Evolutionary conservation across 2,797 vertebrate genomes (phyloP), one percentile per base, ranked within the genome.

Genomic region (Microctenopoma steveboyesi): DNA sequence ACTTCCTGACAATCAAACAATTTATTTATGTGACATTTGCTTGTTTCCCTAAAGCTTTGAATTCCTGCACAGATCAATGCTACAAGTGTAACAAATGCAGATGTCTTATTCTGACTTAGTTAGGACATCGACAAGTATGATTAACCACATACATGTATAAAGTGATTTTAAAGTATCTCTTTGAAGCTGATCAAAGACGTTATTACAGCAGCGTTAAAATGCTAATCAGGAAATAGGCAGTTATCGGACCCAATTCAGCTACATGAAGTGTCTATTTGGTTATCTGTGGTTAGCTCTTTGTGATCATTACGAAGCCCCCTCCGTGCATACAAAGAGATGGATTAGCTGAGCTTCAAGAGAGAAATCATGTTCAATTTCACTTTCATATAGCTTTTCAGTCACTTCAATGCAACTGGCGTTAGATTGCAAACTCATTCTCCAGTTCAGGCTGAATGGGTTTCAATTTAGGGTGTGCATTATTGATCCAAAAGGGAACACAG

Each of bases 361-460:
- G 27, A 71, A 83, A 25, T 65, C 43, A 16, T 86, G 86, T 88
- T 87, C 82, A 79, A 68, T 91, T 91, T 91, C 78, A 77, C 75
- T 85, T 84, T 78, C 55, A 67, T 84, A 68, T 39, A 64, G 63
- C 68, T 76, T 82, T 79, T 78, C 47, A 81, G 75, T 61, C 64
- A 43, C 49, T 64, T 53, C 35, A 59, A 84, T 70, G 76, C 70
- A 79, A 67, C 79, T 85, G 84, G 86, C 80, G 74, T 87, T 80
- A 88, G 73, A 90, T 89, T 89, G 82, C 76, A 87, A 85, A 89
- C 65, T 83, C 82, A 78, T 88, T 89, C 76, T 83, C 64, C 79
- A 85, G 91, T 91, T 93, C 79, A 88, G 86, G 79, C 76, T 81
- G 87, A 88, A 67, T 83, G 86, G 76, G 64, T 92, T 92, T 92